Conservation (phyloP, 2,797 vertebrate species). For the Acipenser ruthenus region DNA sequence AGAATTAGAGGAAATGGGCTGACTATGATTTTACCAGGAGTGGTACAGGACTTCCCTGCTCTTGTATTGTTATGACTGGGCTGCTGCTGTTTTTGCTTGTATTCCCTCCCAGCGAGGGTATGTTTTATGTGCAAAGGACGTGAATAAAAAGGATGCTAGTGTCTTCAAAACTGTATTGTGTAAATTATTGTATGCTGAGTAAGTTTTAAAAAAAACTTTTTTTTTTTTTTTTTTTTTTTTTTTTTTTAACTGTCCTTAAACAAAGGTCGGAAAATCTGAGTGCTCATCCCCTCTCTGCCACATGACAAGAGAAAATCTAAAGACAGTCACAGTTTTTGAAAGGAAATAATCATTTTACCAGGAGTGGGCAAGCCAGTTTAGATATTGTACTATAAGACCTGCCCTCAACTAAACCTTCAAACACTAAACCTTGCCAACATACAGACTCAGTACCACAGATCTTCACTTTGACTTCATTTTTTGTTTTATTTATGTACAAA, state of each 20-base stretch:
- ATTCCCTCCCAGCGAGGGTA: background rate
- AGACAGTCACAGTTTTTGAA: too few relatives aligned
- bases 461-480: too few relatives aligned
- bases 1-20: constrained; percentile 59
- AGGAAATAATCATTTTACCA: too few relatives aligned
- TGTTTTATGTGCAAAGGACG: constrained; percentile 1
- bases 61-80: constrained; percentile 34
- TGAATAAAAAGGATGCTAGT: constrained; percentile 8
- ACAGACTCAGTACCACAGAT: too few relatives aligned
- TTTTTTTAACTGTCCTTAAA: constrained; percentile 1
- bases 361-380: too few relatives aligned
- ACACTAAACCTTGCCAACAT: too few relatives aligned
- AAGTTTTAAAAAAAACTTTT: background rate
- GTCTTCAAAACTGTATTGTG: constrained; percentile 10
- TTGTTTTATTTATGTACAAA: too few relatives aligned
- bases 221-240: background rate
- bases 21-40: constrained; percentile 49
- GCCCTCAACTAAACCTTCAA: too few relatives aligned
- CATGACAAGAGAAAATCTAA: too few relatives aligned
- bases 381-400: too few relatives aligned
- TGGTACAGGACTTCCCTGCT: constrained; percentile 41
- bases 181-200: background rate
- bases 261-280: background rate
- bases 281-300: background rate
- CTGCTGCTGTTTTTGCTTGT: background rate